A percentile compares a stretch with the other conserved stretches of the same genome.
These are phyloP conservation scores for Platichthys stellatus DNA, from an alignment of 2,113 vertebrate genomes.

Conservation along the genomic window DNA sequence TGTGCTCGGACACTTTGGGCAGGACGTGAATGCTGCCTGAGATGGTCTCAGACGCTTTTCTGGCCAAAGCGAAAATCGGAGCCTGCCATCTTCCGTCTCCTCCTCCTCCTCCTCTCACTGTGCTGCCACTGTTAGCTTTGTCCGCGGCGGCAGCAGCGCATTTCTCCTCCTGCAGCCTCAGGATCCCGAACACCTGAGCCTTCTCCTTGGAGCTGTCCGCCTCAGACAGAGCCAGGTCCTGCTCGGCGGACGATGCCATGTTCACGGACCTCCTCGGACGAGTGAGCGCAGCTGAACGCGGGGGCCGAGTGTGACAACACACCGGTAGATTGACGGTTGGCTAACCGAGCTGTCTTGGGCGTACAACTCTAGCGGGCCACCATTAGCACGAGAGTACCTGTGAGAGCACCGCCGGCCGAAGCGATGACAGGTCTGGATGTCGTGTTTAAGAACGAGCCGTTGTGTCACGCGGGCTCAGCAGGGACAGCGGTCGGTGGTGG, in stretches of 20 bases:
- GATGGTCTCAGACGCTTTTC: conserved; percentile 86
- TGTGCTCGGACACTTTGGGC: conserved; percentile 83
- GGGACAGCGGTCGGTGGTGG: conserved; percentile 39
- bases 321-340: conserved; percentile 30
- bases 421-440: conserved; percentile 32
- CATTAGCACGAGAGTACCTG: conserved; percentile 44
- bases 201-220: conserved; percentile 80
- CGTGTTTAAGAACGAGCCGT: conserved; percentile 7
- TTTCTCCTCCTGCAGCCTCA: conserved; percentile 84
- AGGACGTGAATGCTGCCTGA: conserved; percentile 85
- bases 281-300: not conserved
- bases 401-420: conserved; percentile 19
- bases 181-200: conserved; percentile 81
- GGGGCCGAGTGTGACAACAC: not conserved
- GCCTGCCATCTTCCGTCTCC: conserved; percentile 85
- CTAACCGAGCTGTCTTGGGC: conserved; percentile 27
- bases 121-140: conserved; percentile 60
- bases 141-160: conserved; percentile 48
- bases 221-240: conserved; percentile 82
- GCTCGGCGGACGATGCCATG: conserved; percentile 84
- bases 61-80: conserved; percentile 85
- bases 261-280: conserved; percentile 26
- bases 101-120: conserved; percentile 63
- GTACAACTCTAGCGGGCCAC: conserved; percentile 49
- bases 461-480: conserved; percentile 7